Conservation (phyloP, 2,113 vertebrate genomes). For the Pseudopipra pipra region DNA sequence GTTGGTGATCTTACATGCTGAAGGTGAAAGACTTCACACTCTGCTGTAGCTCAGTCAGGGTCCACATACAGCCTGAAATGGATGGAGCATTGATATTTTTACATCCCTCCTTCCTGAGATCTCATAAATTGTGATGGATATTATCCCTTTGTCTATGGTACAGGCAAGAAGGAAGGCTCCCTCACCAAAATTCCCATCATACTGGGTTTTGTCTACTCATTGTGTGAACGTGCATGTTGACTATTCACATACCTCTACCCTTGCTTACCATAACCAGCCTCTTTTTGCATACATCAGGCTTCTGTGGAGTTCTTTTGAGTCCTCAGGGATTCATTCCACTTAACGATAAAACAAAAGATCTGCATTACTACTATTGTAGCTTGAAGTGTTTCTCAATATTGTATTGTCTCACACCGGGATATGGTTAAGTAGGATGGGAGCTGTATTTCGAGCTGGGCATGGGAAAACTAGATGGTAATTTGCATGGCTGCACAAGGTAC, state of each 20-base stretch:
- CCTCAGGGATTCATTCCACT: not conserved
- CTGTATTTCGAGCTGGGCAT: not conserved
- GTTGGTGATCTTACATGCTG: not conserved
- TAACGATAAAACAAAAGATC: conserved; percentile 21
- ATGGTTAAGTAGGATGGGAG: not conserved
- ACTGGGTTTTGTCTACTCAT: not conserved
- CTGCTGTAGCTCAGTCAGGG: not conserved
- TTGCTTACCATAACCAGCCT: not conserved
- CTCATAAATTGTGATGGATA: not conserved
- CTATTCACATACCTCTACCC: not conserved
- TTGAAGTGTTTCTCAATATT: conserved; percentile 9
- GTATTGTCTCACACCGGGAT: not conserved
- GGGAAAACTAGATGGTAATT: not conserved
- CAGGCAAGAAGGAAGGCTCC: not conserved
- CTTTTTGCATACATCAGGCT: conserved; percentile 3
- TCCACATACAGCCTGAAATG: not conserved
- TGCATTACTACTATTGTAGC: not conserved
- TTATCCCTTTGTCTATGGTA: not conserved
- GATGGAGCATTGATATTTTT: not conserved
- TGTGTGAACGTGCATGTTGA: not conserved
- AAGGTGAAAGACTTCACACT: not conserved
- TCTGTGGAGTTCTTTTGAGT: not conserved
- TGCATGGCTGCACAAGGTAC: not conserved
- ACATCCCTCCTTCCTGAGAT: not conserved
- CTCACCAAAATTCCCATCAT: not conserved